These are phyloP conservation scores for Aleiodes testaceus DNA, from an alignment of 2,888 invertebrate species.

Conservation along the genomic window DNA sequence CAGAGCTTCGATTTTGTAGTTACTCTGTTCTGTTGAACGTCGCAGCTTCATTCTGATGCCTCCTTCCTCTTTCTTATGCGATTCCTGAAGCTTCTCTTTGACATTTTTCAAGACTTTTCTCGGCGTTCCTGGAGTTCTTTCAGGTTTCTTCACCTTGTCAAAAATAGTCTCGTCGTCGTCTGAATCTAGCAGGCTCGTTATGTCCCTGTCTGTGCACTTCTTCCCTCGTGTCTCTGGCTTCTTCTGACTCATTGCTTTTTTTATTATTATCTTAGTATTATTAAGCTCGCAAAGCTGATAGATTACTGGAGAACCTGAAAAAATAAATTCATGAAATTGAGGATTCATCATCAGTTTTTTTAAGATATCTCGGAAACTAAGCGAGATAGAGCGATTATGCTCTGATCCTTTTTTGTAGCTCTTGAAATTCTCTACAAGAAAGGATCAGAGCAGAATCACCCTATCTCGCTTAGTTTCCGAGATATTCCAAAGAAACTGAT, in stretches of 20 bases:
- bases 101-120: background rate
- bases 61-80: constrained; percentile 33
- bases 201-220: constrained; percentile 44
- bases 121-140: constrained; percentile 11
- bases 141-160: constrained; percentile 8
- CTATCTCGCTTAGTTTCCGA: too few relatives aligned
- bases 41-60: constrained; percentile 55
- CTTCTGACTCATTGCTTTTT: constrained; percentile 48
- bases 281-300: constrained; percentile 48
- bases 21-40: constrained; percentile 61
- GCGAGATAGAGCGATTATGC: too few relatives aligned
- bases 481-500: too few relatives aligned
- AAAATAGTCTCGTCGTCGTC: constrained; percentile 30
- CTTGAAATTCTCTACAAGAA: too few relatives aligned
- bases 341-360: too few relatives aligned
- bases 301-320: constrained; percentile 49
- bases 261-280: constrained; percentile 47
- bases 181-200: constrained; percentile 36
- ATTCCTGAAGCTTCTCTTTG: background rate
- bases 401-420: too few relatives aligned
- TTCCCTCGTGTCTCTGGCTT: constrained; percentile 18
- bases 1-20: constrained; percentile 57
- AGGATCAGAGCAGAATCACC: too few relatives aligned
- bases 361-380: too few relatives aligned
- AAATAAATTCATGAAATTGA: background rate